Base-by-base conservation (phyloP, 1,140 invertebrate genomes). In the Olivierus martensii region DNA sequence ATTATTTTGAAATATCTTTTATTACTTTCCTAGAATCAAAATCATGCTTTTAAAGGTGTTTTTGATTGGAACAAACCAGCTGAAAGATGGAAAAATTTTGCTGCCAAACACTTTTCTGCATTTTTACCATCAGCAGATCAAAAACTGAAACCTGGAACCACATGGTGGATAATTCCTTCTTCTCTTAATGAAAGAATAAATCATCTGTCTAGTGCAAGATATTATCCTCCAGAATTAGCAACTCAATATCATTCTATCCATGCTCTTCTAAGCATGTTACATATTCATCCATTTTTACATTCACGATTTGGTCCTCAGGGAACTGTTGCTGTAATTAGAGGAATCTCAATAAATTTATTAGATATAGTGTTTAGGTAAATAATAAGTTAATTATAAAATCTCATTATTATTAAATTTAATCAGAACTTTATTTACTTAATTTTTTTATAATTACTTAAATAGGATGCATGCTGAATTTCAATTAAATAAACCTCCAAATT, bases 381-480 rank as follows among this genome's bases (percentile, higher is more conserved):
- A 15, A 49, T 21, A 37, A 19, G 46, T 38, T n/a, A 36, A 38
- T n/a, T n/a, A n/a, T n/a, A n/a, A n/a, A n/a, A n/a, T n/a, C n/a
- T n/a, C n/a, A n/a, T n/a, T n/a, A n/a, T n/a, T n/a, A n/a, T n/a
- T n/a, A n/a, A n/a, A n/a, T n/a, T n/a, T n/a, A n/a, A n/a, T n/a
- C n/a, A n/a, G n/a, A n/a, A n/a, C n/a, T n/a, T n/a, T n/a, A n/a
- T n/a, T n/a, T n/a, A n/a, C n/a, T n/a, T n/a, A n/a, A n/a, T n/a
- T n/a, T n/a, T n/a, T n/a, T n/a, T n/a, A n/a, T n/a, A n/a, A n/a
- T n/a, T n/a, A n/a, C n/a, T n/a, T n/a, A n/a, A n/a, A 15, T 60
- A 71, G 71, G 50, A 63, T 71, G 28, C 71, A 72, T 65, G 66
- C 66, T 47, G 71, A 72, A 54, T 72, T 67, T 52, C 71, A 72